Evolutionary conservation across 2,888 invertebrate genomes (phyloP).

Genomic region (Netelia fuscicornis): DNA sequence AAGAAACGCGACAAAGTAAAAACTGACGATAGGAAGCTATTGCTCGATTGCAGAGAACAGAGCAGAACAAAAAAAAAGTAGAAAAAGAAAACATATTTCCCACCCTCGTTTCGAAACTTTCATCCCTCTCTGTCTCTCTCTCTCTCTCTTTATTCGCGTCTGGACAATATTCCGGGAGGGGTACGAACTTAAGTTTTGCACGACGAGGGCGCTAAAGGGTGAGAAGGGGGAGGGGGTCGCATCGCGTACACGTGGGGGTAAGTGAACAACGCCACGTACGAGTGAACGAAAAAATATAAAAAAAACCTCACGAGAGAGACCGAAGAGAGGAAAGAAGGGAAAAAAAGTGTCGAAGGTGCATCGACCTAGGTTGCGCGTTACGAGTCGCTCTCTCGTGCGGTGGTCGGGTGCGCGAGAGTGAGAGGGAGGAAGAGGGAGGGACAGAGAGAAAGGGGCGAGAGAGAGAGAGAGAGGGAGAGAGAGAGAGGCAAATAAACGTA

Average conservation of each 20-base stretch:
- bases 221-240: background rate
- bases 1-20: background rate
- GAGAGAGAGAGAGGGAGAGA: no score
- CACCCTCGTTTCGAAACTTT: no score
- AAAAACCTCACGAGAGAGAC: background rate
- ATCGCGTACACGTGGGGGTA: slow-evolving; percentile 42
- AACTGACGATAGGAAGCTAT: background rate
- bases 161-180: no score
- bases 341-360: slow-evolving; percentile 60
- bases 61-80: no score
- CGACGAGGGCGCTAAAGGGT: background rate
- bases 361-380: slow-evolving; percentile 64
- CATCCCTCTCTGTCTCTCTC: no score
- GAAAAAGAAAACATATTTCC: no score
- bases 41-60: background rate
- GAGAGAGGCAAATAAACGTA: slow-evolving; percentile 45
- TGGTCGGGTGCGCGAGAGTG: slow-evolving; percentile 38
- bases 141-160: no score
- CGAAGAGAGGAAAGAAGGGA: slow-evolving; percentile 18
- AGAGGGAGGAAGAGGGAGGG: no score
- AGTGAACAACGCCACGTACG: slow-evolving; percentile 60
- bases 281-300: slow-evolving; percentile 19
- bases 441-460: slow-evolving; percentile 42
- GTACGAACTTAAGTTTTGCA: no score
- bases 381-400: slow-evolving; percentile 49